A percentile compares a stretch with the other conserved stretches of the same genome.
Conservation (phyloP, 2,113 vertebrate genomes). For the Stigmatopora argus region DNA sequence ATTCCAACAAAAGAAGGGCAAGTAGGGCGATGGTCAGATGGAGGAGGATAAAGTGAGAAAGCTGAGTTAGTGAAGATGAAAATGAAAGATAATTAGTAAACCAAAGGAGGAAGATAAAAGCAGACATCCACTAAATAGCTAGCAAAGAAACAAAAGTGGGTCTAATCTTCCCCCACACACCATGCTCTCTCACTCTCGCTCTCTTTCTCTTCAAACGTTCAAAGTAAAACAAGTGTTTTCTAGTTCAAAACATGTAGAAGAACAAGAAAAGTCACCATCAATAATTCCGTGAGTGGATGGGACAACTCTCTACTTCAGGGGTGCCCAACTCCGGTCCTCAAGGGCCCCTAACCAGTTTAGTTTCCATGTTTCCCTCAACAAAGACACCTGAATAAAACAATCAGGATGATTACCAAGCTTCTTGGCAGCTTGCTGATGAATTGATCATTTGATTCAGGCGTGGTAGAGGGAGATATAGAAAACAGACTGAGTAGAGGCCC, state of each 20-base stretch:
- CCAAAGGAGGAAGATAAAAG: constrained; percentile 17
- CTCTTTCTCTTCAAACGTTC: not conserved
- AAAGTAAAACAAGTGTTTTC: not conserved
- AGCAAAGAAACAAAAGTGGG: not conserved
- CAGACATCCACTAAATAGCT: constrained; percentile 2
- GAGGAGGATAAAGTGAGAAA: constrained; percentile 31
- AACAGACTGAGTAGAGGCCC: too few species aligned
- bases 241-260: not conserved
- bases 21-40: constrained; percentile 10
- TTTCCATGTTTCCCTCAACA: too few species aligned
- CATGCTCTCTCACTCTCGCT: too few species aligned
- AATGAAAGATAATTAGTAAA: constrained; percentile 40
- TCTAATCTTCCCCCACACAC: not conserved
- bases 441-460: too few species aligned
- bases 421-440: too few species aligned
- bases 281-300: not conserved
- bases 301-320: not conserved
- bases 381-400: too few species aligned
- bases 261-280: not conserved
- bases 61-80: constrained; percentile 43
- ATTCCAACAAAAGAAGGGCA: constrained; percentile 33
- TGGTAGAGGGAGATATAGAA: too few species aligned
- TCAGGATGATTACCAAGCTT: too few species aligned
- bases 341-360: too few species aligned
- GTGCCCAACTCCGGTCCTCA: too few species aligned